These are phyloP conservation scores for Branchipolynoe longqiensis DNA, from an alignment of 2,888 invertebrate genomes.

Conservation along the genomic window DNA sequence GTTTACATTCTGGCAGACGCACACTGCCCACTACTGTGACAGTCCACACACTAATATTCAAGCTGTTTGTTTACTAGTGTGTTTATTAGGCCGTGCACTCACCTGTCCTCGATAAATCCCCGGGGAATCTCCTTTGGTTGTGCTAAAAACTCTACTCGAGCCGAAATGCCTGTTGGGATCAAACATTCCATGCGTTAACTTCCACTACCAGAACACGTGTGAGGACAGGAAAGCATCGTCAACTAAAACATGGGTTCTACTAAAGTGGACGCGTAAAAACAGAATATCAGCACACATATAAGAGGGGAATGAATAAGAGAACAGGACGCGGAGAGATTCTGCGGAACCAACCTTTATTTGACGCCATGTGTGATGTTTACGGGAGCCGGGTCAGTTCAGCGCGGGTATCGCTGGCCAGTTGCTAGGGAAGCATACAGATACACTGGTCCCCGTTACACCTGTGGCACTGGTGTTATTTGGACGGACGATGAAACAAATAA, in stretches of 20 bases:
- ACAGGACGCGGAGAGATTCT: background rate
- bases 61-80: background rate
- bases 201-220: too few relatives aligned
- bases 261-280: too few relatives aligned
- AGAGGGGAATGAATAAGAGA: background rate
- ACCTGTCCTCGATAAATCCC: conserved; percentile 72
- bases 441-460: too few relatives aligned
- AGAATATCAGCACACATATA: background rate
- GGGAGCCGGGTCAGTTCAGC: background rate
- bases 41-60: too few relatives aligned
- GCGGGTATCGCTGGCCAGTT: background rate
- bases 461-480: too few relatives aligned
- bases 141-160: conserved; percentile 69
- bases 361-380: conserved; percentile 56
- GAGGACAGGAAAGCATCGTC: too few relatives aligned
- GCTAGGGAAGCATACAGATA: conserved; percentile 25
- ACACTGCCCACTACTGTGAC: too few relatives aligned
- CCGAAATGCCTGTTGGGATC: conserved; percentile 11
- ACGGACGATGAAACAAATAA: too few relatives aligned
- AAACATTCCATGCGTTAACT: background rate
- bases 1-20: too few relatives aligned
- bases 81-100: conserved; percentile 60
- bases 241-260: too few relatives aligned
- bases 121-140: conserved; percentile 70
- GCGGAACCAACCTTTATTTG: conserved; percentile 5